phyloP scores from a whole-genome alignment of 53 echinoderm and acorn worm species.

The Patiria pectinifera region DNA sequence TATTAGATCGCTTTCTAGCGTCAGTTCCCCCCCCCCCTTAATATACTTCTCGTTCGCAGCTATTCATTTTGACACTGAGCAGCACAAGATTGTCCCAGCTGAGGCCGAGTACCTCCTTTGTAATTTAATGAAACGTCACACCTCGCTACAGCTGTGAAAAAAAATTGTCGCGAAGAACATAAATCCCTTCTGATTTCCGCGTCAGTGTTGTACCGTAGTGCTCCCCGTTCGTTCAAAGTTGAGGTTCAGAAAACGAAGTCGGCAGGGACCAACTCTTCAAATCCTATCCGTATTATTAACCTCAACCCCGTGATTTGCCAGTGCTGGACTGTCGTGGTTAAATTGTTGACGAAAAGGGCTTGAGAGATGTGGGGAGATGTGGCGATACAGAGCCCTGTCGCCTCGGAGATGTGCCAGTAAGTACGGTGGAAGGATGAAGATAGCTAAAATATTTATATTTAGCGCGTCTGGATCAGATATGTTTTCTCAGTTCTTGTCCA shows the following conservation, averaged over 20 bases:
- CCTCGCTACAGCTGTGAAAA: neutral
- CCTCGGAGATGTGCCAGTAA: neutral
- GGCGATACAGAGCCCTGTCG: neutral
- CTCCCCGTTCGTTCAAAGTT: too few species aligned
- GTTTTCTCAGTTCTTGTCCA: neutral
- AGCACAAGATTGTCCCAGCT: neutral
- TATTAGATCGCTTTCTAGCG: neutral
- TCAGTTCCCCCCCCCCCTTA: neutral
- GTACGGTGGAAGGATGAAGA: neutral
- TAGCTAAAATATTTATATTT: neutral
- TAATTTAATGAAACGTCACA: conserved; percentile 33
- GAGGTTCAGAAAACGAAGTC: neutral
- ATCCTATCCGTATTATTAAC: neutral
- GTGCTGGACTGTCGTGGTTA: neutral
- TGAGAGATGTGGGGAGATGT: neutral
- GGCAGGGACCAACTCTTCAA: neutral
- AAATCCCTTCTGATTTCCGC: neutral
- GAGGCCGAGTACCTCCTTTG: neutral
- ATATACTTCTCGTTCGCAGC: neutral
- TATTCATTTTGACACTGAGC: neutral
- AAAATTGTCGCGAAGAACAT: neutral
- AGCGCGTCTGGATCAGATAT: neutral
- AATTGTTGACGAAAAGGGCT: neutral
- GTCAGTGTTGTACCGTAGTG: neutral
- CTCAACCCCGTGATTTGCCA: neutral